A percentile compares a stretch with the other conserved stretches of the same genome.
phyloP scores from a whole-genome alignment of 2,113 vertebrate species.

The Heliornis fulica region DNA sequence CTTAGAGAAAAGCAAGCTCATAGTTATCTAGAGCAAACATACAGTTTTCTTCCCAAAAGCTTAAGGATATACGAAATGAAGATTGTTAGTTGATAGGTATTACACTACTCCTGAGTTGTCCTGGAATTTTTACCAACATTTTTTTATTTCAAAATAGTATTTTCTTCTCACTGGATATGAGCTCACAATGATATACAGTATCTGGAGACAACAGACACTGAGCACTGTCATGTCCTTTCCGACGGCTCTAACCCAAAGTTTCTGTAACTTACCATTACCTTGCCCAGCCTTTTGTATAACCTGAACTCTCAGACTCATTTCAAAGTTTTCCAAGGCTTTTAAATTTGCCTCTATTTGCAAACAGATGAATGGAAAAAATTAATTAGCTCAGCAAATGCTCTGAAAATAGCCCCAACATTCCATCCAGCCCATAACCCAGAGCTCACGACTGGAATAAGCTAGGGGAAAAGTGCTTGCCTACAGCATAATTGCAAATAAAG shows the following conservation, averaged over 20 bases:
- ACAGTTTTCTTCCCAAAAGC: not conserved
- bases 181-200: not conserved
- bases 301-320: not conserved
- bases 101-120: not conserved
- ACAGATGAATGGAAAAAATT: conserved; percentile 45
- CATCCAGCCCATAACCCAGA: not conserved
- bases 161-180: not conserved
- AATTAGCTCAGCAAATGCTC: not conserved
- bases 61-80: not conserved
- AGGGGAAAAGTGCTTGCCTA: not conserved
- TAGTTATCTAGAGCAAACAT: not conserved
- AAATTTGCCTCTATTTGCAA: conserved; percentile 28
- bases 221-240: not conserved
- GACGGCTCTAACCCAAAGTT: not conserved
- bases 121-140: not conserved
- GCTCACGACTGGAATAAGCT: not conserved
- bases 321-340: conserved; percentile 13
- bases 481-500: conserved; percentile 10
- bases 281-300: not conserved
- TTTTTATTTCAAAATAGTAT: not conserved
- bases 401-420: not conserved
- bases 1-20: not conserved
- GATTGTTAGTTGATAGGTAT: not conserved
- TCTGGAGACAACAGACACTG: not conserved
- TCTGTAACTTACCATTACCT: not conserved